Conservation (phyloP, 2,113 vertebrate genomes). For the Anas platyrhynchos region DNA sequence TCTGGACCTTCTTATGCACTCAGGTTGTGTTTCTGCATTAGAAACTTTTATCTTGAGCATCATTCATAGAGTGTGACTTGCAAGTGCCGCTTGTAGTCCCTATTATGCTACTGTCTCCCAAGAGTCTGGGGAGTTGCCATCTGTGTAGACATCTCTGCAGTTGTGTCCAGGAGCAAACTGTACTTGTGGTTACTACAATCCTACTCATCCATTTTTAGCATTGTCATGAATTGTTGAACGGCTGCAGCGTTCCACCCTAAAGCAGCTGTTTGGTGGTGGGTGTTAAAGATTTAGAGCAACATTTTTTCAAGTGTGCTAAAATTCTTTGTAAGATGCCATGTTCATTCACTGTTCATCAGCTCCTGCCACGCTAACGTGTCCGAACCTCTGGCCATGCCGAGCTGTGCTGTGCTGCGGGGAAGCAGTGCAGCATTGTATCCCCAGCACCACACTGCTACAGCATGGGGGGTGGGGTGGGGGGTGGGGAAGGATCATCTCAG, state of each 20-base stretch:
- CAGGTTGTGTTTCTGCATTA: neutral
- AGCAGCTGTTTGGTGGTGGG: neutral
- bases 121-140: neutral
- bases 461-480: neutral
- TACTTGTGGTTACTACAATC: neutral
- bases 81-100: neutral
- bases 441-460: neutral
- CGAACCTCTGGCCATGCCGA: fast-evolving
- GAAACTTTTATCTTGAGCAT: neutral
- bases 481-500: neutral
- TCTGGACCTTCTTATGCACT: neutral
- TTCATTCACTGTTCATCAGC: neutral
- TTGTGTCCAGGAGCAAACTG: neutral
- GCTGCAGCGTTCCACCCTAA: neutral
- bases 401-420: neutral
- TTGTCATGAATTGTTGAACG: neutral
- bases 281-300: neutral
- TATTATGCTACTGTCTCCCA: neutral
- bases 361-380: fast-evolving
- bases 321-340: neutral
- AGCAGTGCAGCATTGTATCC: neutral
- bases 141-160: neutral
- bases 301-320: neutral
- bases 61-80: neutral
- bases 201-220: neutral